These are phyloP conservation scores for Solenopsis invicta DNA, from an alignment of 1,140 invertebrate genomes.

Conservation along the genomic window DNA sequence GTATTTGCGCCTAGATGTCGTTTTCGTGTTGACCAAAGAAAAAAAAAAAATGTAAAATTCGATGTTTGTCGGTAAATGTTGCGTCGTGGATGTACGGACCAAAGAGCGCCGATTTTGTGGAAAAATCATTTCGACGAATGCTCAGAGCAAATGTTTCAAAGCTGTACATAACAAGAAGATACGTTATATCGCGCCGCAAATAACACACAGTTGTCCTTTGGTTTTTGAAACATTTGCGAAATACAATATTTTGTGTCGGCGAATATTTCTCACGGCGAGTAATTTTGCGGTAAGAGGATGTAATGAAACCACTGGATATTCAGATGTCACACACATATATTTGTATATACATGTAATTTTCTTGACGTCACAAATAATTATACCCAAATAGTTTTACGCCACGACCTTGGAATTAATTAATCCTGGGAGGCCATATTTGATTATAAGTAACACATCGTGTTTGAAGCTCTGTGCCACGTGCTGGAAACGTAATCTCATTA, in stretches of 20 bases:
- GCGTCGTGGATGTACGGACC: not conserved
- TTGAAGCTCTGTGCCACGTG: not conserved
- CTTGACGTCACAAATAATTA: slow-evolving; percentile 3
- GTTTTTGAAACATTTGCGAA: slow-evolving; percentile 26
- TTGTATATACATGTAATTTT: not conserved
- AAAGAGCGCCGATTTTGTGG: slow-evolving; percentile 3
- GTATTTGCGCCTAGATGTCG: not conserved
- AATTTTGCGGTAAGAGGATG: not conserved
- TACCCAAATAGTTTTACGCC: too few species aligned
- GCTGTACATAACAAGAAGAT: not conserved
- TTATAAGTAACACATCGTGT: not conserved
- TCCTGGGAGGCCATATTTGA: not conserved
- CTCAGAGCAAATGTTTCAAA: not conserved
- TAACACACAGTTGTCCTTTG: too few species aligned
- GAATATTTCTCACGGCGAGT: not conserved
- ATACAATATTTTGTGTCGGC: not conserved
- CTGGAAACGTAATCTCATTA: slow-evolving; percentile 11
- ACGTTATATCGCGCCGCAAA: not conserved
- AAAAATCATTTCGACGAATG: slow-evolving; percentile 11
- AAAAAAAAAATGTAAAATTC: not conserved
- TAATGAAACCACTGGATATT: not conserved
- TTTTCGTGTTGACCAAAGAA: not conserved
- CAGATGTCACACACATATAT: not conserved
- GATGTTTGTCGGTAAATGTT: slow-evolving; percentile 22
- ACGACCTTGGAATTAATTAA: too few species aligned